Evolutionary conservation across 2,888 invertebrate genomes (phyloP).

Genomic region (Drosophila affinis): DNA sequence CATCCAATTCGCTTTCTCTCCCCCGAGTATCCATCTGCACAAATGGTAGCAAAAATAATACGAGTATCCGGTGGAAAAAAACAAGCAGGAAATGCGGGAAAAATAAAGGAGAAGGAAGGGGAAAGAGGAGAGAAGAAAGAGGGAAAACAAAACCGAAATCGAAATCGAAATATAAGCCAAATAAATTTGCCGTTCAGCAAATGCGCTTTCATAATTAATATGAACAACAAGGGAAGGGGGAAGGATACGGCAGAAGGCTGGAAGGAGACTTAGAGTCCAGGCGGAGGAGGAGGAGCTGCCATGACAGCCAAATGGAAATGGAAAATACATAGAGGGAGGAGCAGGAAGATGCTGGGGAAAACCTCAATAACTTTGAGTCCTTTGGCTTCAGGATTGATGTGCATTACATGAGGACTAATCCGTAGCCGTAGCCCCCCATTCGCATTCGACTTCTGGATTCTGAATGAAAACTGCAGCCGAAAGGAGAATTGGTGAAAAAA

Average conservation of each 20-base stretch:
- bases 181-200: slow-evolving; percentile 70
- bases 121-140: background rate
- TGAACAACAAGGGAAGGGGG: slow-evolving; percentile 46
- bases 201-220: slow-evolving; percentile 78
- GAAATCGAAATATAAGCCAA: slow-evolving; percentile 78
- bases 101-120: background rate
- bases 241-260: background rate
- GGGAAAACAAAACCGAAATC: slow-evolving; percentile 48
- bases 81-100: background rate
- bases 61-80: slow-evolving; percentile 8
- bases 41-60: slow-evolving; percentile 30
- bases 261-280: background rate
- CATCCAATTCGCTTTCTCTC: slow-evolving; percentile 57
- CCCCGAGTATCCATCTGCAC: slow-evolving; percentile 33
- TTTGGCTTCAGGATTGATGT: slow-evolving; percentile 56
- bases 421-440: slow-evolving; percentile 32
- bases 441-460: background rate
- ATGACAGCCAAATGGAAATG: slow-evolving; percentile 44
- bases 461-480: slow-evolving; percentile 63
- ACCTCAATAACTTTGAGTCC: slow-evolving; percentile 37
- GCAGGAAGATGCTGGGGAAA: slow-evolving; percentile 18
- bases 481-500: slow-evolving; percentile 53
- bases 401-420: slow-evolving; percentile 73
- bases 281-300: slow-evolving; percentile 16
- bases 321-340: slow-evolving; percentile 39